Percentiles rank a stretch among this genome's conserved stretches.
These are phyloP conservation scores for Phenganax subtilis DNA, from an alignment of 92 coral and sea anemone species.

Conservation along the genomic window DNA sequence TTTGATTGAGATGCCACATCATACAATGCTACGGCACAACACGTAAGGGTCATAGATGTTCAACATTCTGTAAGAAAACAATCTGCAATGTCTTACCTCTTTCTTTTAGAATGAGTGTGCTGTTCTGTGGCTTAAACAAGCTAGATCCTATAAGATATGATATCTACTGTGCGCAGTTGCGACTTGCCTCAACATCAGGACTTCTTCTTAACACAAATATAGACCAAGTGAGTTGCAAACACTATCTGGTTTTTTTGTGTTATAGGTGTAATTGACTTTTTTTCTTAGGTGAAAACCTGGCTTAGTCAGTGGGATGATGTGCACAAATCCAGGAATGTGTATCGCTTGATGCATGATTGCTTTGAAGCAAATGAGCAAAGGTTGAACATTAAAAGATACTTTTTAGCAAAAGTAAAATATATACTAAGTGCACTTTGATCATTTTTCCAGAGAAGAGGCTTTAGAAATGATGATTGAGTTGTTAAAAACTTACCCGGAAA, in stretches of 20 bases:
- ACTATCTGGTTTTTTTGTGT: neutral
- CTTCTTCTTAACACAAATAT: constrained; percentile 65
- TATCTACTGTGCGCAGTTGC: constrained; percentile 79
- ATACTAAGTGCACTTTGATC: neutral
- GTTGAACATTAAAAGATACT: constrained; percentile 16
- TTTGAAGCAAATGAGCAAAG: constrained; percentile 75
- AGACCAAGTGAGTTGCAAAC: constrained; percentile 57
- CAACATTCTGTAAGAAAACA: neutral
- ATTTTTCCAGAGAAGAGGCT: constrained; percentile 74
- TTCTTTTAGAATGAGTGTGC: constrained; percentile 59
- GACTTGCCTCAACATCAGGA: constrained; percentile 75
- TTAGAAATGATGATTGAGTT: constrained; percentile 86
- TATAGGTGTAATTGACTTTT: neutral
- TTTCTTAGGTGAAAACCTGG: constrained; percentile 66
- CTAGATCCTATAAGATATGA: constrained; percentile 75
- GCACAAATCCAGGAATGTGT: constrained; percentile 66
- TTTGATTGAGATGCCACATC: constrained; percentile 29
- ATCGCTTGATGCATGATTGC: constrained; percentile 70
- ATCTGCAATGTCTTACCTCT: neutral
- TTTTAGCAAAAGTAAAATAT: neutral
- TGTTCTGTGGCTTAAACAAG: constrained; percentile 84
- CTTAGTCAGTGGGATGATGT: constrained; percentile 75
- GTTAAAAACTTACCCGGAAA: constrained; percentile 84
- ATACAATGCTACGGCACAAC: constrained; percentile 61
- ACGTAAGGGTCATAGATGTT: constrained; percentile 51